Evolutionary conservation across 2,797 vertebrate species (phyloP).

Genomic region (Dendrocincla fuliginosa): DNA sequence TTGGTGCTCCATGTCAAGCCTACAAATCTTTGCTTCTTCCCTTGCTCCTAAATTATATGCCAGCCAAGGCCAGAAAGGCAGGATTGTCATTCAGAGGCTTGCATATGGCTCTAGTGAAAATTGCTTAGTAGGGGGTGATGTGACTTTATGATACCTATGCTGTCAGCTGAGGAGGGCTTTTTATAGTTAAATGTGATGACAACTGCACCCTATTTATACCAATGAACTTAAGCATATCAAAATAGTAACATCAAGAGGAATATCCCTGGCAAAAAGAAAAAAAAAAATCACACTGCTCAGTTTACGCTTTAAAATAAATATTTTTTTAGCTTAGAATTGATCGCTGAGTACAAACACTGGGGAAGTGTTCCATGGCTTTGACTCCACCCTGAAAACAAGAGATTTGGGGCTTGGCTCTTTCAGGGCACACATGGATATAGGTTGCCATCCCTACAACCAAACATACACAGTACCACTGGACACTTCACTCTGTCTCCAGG

Average conservation of each 20-base stretch:
- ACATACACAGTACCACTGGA: neutral
- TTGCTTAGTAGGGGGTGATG: neutral
- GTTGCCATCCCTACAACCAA: neutral
- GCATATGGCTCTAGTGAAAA: neutral
- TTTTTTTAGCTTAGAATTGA: constrained; percentile 51
- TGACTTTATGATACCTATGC: constrained; percentile 46
- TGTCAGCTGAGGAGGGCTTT: constrained; percentile 42
- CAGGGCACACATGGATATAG: neutral
- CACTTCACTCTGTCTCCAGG: neutral
- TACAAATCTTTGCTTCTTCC: constrained; percentile 21
- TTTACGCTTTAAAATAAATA: constrained; percentile 69
- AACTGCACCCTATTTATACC: constrained; percentile 75
- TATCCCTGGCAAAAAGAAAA: constrained; percentile 38
- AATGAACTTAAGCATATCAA: constrained; percentile 22
- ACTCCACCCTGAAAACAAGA: neutral
- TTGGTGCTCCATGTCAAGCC: neutral
- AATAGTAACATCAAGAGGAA: constrained; percentile 62
- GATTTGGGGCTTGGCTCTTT: neutral
- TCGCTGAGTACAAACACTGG: neutral
- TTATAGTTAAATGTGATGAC: constrained; percentile 57
- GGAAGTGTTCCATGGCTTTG: neutral
- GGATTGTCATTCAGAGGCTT: constrained; percentile 8
- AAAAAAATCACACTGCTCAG: constrained; percentile 27
- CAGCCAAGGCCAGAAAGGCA: constrained; percentile 1
- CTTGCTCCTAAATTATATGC: neutral